These are phyloP conservation scores for Orchestia grillus DNA, from an alignment of 1,140 invertebrate genomes.

Conservation along the genomic window DNA sequence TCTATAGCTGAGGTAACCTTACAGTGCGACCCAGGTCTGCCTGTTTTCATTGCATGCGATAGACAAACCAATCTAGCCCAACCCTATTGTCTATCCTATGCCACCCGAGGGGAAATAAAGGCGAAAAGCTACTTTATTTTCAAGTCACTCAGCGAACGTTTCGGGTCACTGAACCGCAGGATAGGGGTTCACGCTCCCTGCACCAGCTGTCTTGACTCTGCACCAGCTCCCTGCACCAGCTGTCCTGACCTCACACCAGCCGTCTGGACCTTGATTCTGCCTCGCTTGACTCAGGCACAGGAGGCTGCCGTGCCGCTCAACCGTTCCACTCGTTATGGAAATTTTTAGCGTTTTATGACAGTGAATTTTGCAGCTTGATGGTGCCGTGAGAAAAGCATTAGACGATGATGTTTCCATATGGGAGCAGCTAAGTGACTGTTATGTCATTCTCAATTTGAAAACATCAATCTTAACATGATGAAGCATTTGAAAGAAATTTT, in stretches of 20 bases:
- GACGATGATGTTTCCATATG: background rate
- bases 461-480: background rate
- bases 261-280: background rate
- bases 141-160: background rate
- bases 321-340: background rate
- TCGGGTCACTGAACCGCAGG: background rate
- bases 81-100: too few species aligned
- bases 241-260: background rate
- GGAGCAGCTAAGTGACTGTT: background rate
- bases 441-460: background rate
- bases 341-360: background rate
- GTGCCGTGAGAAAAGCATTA: background rate
- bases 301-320: background rate
- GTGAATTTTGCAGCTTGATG: background rate
- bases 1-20: too few species aligned
- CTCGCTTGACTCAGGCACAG: background rate
- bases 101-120: too few species aligned
- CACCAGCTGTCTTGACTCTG: background rate
- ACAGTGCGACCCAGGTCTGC: too few species aligned
- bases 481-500: background rate
- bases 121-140: background rate
- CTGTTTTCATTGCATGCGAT: too few species aligned
- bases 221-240: background rate
- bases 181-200: background rate
- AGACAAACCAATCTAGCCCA: too few species aligned